Evolutionary conservation across 2,113 vertebrate species (phyloP).

Genomic region (Potamarius usumacintae): DNA sequence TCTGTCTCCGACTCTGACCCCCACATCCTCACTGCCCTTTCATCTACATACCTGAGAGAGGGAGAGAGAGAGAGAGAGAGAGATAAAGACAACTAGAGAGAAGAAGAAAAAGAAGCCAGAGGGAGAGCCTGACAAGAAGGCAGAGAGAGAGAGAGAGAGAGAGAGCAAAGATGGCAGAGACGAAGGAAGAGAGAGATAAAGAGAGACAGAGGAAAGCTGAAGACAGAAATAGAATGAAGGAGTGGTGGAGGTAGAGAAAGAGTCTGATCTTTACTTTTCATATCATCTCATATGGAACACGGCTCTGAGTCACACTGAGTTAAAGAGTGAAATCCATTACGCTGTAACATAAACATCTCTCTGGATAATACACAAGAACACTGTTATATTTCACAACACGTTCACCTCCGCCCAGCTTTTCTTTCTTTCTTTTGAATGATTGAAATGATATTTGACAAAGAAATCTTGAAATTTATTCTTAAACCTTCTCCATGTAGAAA

Average conservation of each 20-base stretch:
- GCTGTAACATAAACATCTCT: neutral
- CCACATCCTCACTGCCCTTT: slow-evolving; percentile 61
- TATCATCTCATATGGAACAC: no score
- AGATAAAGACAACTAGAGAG: neutral
- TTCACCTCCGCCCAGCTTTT: neutral
- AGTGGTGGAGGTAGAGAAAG: neutral
- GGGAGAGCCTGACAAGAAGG: neutral
- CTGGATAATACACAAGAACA: neutral
- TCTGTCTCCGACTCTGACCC: slow-evolving; percentile 55
- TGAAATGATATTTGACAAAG: neutral
- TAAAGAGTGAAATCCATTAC: neutral
- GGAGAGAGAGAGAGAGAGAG: neutral
- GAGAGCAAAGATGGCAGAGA: neutral
- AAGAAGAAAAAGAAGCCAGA: neutral
- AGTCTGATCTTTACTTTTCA: neutral
- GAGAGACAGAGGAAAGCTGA: neutral
- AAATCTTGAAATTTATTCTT: neutral
- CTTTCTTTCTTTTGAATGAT: no score
- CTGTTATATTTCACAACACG: neutral
- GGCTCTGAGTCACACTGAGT: neutral
- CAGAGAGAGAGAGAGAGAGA: slow-evolving; percentile 9
- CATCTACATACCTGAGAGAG: slow-evolving; percentile 40
- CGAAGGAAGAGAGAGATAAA: neutral
- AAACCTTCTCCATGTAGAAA: neutral
- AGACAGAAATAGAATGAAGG: neutral